Conservation (phyloP, 2,113 vertebrate species). For the Oenanthe melanoleuca region DNA sequence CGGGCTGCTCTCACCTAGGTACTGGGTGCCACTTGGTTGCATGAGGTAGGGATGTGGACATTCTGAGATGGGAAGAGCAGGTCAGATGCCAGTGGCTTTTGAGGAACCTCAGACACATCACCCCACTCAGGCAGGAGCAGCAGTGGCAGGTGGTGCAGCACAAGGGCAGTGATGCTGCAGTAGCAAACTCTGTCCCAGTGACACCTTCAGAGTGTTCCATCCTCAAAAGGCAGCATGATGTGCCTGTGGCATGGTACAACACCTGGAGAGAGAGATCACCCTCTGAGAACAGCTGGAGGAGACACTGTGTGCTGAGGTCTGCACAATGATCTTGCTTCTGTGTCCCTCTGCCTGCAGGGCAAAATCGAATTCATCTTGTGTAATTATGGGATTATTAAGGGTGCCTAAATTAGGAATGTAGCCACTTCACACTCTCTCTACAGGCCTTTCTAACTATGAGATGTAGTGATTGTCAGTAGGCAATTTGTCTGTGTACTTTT, state of each 20-base stretch:
- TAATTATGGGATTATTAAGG: slow-evolving; percentile 4
- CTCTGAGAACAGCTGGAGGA: not conserved
- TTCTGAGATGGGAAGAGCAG: not conserved
- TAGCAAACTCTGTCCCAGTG: not conserved
- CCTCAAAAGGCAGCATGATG: not conserved
- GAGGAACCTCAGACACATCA: not conserved
- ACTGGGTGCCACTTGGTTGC: not conserved
- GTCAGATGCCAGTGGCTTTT: not conserved
- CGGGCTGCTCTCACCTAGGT: not conserved
- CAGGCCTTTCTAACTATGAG: not conserved
- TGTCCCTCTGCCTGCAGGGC: not conserved
- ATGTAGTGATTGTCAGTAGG: not conserved
- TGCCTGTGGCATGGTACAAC: not conserved
- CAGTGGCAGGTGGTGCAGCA: not conserved
- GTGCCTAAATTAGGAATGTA: slow-evolving; percentile 2
- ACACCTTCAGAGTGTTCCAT: not conserved
- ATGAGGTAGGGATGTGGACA: not conserved
- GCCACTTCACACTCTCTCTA: not conserved
- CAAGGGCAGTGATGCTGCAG: not conserved
- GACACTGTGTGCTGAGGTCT: not conserved
- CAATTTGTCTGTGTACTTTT: not conserved
- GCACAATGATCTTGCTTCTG: not conserved
- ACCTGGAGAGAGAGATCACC: not conserved
- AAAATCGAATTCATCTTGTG: slow-evolving; percentile 18
- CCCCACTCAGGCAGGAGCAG: fast-evolving